A percentile compares a stretch with the other conserved stretches of the same genome.
Conservation (phyloP, 2,113 vertebrate species). For the rabbit (Oryctolagus cuniculus) region mOryCun1.1 NC_091445.1:36423501-36424000, state of each 20-base stretch:
- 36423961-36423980: constrained; percentile 59
- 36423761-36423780: constrained; percentile 10
- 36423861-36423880: not conserved
- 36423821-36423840: not conserved
- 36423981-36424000: constrained; percentile 56
- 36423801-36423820: not conserved
- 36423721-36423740: constrained; percentile 33
- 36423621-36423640: not conserved
- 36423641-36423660: not conserved
- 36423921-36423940: constrained; percentile 53
- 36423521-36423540: not conserved
- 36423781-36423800: not conserved
- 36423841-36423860: not conserved
- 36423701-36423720: constrained; percentile 11
- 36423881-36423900: not conserved
- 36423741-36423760: not conserved
- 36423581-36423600: not conserved
- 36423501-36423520: not conserved
- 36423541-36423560: not conserved
- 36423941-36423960: constrained; percentile 53
- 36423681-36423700: not conserved
- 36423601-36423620: not conserved
- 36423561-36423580: not conserved
- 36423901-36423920: constrained; percentile 1
- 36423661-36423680: not conserved